These are phyloP conservation scores for Spialia ferax DNA, from an alignment of 2,888 invertebrate genomes.

Conservation along the genomic window DNA sequence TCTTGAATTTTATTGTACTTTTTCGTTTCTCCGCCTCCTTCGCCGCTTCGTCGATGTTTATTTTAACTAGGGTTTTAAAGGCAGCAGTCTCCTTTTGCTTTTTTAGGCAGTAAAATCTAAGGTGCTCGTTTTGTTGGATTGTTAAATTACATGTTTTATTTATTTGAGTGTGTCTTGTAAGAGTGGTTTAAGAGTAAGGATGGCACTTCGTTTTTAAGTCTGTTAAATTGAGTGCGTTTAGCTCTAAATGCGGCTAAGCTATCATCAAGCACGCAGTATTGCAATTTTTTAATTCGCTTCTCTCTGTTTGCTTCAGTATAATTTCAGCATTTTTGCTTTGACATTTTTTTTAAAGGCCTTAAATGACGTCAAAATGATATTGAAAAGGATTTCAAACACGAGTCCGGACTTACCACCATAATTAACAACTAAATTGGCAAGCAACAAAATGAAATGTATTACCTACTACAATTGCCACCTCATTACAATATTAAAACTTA, in stretches of 20 bases:
- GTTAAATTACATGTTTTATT: constrained; percentile 29
- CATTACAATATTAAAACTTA: constrained; percentile 5
- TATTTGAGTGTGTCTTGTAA: constrained; percentile 11
- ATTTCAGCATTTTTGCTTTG: too few species aligned
- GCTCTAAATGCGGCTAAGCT: too few species aligned
- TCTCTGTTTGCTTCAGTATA: too few species aligned
- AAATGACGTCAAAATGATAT: too few species aligned
- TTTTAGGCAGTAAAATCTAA: constrained; percentile 33
- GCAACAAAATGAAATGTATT: too few species aligned
- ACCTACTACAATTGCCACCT: neutral
- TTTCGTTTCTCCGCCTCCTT: constrained; percentile 32
- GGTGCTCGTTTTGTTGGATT: constrained; percentile 26
- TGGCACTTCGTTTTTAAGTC: neutral
- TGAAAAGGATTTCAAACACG: too few species aligned
- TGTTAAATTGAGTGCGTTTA: too few species aligned
- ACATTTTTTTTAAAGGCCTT: too few species aligned
- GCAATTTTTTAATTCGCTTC: too few species aligned
- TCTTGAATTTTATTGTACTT: constrained; percentile 41
- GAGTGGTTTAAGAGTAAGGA: neutral
- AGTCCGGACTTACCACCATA: too few species aligned
- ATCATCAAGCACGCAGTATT: too few species aligned
- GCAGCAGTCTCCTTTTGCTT: constrained; percentile 25
- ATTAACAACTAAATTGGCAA: too few species aligned
- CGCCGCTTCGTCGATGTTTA: constrained; percentile 17
- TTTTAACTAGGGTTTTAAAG: constrained; percentile 31